phyloP scores from a whole-genome alignment of 1,140 invertebrate species.

The Schlechtendalia chinensis region DNA sequence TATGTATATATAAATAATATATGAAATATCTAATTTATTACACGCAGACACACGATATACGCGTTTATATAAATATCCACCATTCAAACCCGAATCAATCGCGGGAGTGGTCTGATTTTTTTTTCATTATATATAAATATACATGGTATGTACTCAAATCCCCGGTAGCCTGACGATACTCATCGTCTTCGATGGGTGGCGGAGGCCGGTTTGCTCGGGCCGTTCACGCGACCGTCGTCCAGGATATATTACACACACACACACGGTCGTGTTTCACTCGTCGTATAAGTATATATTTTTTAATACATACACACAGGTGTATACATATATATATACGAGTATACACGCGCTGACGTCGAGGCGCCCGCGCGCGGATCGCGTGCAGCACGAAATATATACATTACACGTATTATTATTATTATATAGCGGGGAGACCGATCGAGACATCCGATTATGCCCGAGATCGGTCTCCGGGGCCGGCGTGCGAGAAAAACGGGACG shows the following conservation, averaged over 20 bases:
- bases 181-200: conserved; percentile 14
- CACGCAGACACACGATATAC: neutral
- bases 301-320: neutral
- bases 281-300: neutral
- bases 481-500: neutral
- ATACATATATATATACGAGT: neutral
- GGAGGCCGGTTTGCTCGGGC: conserved; percentile 5
- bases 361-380: conserved; percentile 16
- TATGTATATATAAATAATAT: neutral
- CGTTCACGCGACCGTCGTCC: neutral
- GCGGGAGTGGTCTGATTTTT: neutral
- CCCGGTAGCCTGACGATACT: conserved; percentile 9
- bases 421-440: neutral
- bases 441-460: neutral
- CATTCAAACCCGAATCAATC: conserved; percentile 28
- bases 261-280: conserved; percentile 3
- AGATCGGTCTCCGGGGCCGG: neutral
- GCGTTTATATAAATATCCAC: neutral
- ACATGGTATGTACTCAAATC: neutral
- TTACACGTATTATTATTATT: neutral
- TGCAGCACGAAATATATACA: conserved; percentile 34
- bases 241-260: neutral
- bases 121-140: neutral
- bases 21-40: conserved; percentile 1
- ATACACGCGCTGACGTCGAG: neutral